Evolutionary conservation across 1,140 invertebrate species (phyloP), one percentile per base, ranked within the genome.

Genomic region (Drosophila funebris): DNA sequence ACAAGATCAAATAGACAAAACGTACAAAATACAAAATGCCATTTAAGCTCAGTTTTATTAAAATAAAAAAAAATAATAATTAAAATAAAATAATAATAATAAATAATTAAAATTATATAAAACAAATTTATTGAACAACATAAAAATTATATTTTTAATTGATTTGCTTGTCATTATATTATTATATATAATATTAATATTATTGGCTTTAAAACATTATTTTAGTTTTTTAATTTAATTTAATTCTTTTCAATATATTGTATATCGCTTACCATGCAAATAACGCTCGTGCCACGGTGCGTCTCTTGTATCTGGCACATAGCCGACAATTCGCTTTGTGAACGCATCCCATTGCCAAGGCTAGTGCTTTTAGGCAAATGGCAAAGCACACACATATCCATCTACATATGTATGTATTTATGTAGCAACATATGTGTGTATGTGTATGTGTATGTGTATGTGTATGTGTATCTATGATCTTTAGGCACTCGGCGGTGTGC

Each of bases 261-360:
- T n/a, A n/a, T n/a, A n/a, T n/a, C n/a, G 44, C 31, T 27, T 16
- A 37, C 52, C 8, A 1, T 20, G 3, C 46, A 29, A n/a, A 27
- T 31, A 0, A 9, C 4, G 4, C 24, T n/a, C 13, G 3, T 9
- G 1, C 44, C 69, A 72, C 62, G 52, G 69, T 72, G 43, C 64
- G 11, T 22, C 16, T 22, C 50, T 46, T 27, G 27, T 24, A 14
- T 44, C 29, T 39, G 60, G 39, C 29, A 39, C 16, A 48, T 13
- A 14, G 39, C 46, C n/a, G 4, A 57, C 37, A 48, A 5, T 37
- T 57, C 31, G 41, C 18, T 18, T 43, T 43, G 16, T 18, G 13
- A n/a, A 11, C 27, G 33, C 1, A 31, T 64, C 52, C 52, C 33
- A 71, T 33, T 52, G 68, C 33, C 41, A 57, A 57, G 68, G 52